Percentiles rank a stretch among this genome's conserved stretches.
Evolutionary conservation across 2,113 vertebrate genomes (phyloP).

Genomic region (Caretta caretta): DNA sequence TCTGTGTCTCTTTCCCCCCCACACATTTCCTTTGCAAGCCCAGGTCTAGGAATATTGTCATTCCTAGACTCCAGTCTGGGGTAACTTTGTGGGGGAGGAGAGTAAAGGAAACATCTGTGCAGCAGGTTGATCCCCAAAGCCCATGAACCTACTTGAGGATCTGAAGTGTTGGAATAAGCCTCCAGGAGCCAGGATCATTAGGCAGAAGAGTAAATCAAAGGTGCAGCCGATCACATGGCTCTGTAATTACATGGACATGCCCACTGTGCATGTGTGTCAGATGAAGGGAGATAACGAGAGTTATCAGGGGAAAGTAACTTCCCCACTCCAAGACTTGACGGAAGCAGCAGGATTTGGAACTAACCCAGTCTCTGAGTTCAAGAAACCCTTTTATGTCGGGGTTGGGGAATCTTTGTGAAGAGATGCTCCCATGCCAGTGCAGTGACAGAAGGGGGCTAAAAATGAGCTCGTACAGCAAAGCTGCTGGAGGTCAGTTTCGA

Average conservation of each 20-base stretch:
- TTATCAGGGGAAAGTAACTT: neutral
- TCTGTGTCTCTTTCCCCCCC: fast-evolving
- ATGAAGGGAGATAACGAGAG: neutral
- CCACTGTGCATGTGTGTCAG: neutral
- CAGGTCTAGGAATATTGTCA: fast-evolving
- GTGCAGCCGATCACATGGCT: neutral
- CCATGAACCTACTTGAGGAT: neutral
- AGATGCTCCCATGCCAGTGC: fast-evolving
- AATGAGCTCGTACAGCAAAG: neutral
- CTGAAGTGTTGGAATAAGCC: neutral
- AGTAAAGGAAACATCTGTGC: neutral
- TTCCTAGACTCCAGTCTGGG: neutral
- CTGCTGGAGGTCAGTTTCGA: fast-evolving
- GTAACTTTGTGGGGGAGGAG: fast-evolving
- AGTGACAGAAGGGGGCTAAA: fast-evolving
- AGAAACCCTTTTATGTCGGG: too few species aligned
- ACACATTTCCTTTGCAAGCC: fast-evolving
- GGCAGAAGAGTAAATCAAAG: neutral
- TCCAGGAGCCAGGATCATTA: neutral
- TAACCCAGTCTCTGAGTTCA: neutral
- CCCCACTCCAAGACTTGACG: neutral
- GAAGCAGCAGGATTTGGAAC: neutral
- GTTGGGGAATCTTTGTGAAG: neutral
- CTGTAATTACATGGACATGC: neutral
- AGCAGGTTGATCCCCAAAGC: neutral